phyloP scores from a whole-genome alignment of 1,140 invertebrate species.

The Lasioglossum albipes region DNA sequence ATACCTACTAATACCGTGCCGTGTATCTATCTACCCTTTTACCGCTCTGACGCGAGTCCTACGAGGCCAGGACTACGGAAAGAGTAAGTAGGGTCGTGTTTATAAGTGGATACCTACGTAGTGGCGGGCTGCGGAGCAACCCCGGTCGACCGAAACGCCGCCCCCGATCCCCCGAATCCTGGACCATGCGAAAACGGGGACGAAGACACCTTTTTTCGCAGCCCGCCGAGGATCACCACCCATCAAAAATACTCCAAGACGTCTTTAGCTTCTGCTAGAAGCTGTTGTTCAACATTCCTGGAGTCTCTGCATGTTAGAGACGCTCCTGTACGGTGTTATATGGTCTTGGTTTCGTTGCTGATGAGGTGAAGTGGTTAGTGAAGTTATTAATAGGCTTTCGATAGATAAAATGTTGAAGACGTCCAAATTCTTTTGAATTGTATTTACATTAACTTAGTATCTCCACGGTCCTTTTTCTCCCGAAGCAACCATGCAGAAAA shows the following conservation, averaged over 20 bases:
- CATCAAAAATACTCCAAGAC: conserved; percentile 19
- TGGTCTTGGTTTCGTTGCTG: too few relatives aligned
- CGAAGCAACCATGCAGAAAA: too few relatives aligned
- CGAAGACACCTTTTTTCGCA: not conserved
- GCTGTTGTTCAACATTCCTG: too few relatives aligned
- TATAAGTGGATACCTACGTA: conserved; percentile 70
- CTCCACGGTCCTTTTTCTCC: too few relatives aligned
- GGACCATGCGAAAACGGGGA: not conserved
- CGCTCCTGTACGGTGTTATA: too few relatives aligned
- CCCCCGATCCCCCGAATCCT: conserved; percentile 36
- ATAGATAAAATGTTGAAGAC: too few relatives aligned
- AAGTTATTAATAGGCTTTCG: too few relatives aligned
- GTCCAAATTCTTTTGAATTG: too few relatives aligned
- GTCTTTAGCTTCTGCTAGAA: conserved; percentile 4
- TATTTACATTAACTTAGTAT: too few relatives aligned
- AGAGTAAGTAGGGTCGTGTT: conserved; percentile 76
- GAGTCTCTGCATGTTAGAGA: too few relatives aligned
- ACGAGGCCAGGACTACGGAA: conserved; percentile 75
- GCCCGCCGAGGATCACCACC: not conserved
- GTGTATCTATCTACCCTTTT: conserved; percentile 80
- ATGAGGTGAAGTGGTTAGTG: too few relatives aligned
- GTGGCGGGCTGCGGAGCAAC: conserved; percentile 59
- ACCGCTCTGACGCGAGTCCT: conserved; percentile 76
- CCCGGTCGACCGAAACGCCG: conserved; percentile 52
- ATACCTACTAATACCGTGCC: conserved; percentile 80